Base-by-base conservation (phyloP, 2,113 vertebrate genomes). In the Myodes glareolus region DNA sequence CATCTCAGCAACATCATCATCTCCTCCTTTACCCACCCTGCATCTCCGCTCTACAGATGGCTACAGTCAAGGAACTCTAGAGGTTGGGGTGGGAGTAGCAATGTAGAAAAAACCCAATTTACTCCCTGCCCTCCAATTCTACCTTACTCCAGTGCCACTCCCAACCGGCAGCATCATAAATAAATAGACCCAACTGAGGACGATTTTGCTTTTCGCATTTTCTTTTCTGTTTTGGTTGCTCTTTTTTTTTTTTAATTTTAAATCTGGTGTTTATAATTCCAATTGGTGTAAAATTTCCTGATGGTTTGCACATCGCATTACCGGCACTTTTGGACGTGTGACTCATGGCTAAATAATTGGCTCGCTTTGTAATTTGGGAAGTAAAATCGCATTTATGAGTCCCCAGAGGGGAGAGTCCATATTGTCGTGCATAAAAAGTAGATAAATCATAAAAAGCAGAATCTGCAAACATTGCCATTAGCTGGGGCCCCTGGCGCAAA, bases 231-330 rank as follows among this genome's bases (percentile, higher is more conserved):
- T 33, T 78, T 70, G 58, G 58, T 58, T 58, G 58, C 58, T 58
- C 17, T 52, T 88, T 92, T 96, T 27, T 81, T 84, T 81, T 84
- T 84, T 61, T 9, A 31, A 84, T 98, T 98, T 98, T 92, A 95
- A 98, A 97, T 92, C 98, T 98, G 97, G 98, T 99, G 98, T 99
- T 99, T 99, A 99, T 99, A 99, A 99, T 98, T 98, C 98, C 98
- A 99, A 98, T 99, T 99, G 98, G 98, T 98, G 97, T 98, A 98
- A 99, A 98, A 98, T 98, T 99, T 98, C 98, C 98, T 99, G 99
- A 99, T 97, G 98, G 98, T 98, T 99, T 99, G 98, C 98, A 98
- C 98, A 98, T 99, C 98, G 98, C 97, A 11, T 98, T 98, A 98
- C 98, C 95, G 96, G 98, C 98, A 98, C 98, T 98, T 98, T 97